phyloP scores from a whole-genome alignment of 2,888 invertebrate genomes.

The Ormyrus thymus region DNA sequence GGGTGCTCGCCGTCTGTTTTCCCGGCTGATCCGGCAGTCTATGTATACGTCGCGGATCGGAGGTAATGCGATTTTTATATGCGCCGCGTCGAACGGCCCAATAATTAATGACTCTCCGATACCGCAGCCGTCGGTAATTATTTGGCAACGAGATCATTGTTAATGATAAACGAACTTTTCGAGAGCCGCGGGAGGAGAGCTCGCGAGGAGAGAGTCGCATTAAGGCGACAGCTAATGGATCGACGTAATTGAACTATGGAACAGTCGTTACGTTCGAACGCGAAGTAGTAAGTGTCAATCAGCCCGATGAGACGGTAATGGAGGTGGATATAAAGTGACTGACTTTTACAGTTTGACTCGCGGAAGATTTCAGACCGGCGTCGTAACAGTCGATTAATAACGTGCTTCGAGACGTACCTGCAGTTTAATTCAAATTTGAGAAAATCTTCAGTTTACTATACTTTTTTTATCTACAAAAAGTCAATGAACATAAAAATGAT shows the following conservation, averaged over 20 bases:
- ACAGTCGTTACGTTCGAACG: conserved; percentile 5
- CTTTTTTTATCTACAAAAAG: too few relatives aligned
- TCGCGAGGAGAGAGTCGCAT: conserved; percentile 3
- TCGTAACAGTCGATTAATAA: too few relatives aligned
- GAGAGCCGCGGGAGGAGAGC: neutral
- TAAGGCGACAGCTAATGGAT: neutral
- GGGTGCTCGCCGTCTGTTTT: neutral
- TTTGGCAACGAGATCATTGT: conserved; percentile 49
- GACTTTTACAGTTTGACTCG: too few relatives aligned
- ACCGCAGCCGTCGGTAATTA: conserved; percentile 40
- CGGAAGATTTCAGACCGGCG: too few relatives aligned
- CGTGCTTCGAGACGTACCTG: too few relatives aligned
- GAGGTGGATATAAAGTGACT: neutral
- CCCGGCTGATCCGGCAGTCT: conserved; percentile 53
- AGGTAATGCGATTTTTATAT: conserved; percentile 73
- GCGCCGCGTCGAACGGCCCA: conserved; percentile 51
- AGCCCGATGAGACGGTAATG: conserved; percentile 2
- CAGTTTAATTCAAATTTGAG: too few relatives aligned
- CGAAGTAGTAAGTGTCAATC: conserved; percentile 30
- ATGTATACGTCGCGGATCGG: conserved; percentile 66
- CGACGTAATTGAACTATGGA: conserved; percentile 19
- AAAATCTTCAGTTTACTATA: too few relatives aligned
- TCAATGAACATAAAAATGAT: too few relatives aligned
- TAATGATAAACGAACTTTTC: conserved; percentile 38
- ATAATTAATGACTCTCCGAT: conserved; percentile 69